Evolutionary conservation across 2,113 vertebrate species (phyloP).

Genomic region (Sapayoa aenigma): DNA sequence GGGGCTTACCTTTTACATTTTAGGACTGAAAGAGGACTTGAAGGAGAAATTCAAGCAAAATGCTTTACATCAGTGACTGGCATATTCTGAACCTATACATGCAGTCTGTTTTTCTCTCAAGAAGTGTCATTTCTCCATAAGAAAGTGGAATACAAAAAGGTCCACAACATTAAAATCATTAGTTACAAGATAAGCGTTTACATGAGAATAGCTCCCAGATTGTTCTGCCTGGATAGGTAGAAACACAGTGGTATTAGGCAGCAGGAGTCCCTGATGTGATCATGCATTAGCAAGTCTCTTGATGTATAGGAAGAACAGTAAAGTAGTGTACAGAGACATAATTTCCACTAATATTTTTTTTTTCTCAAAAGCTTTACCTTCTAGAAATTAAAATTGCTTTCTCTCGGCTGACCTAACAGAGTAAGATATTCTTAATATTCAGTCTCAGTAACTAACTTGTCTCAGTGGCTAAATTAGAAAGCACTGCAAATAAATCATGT

Average conservation of each 20-base stretch:
- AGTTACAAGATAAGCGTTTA: background rate
- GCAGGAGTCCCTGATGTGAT: background rate
- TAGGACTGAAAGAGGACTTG: background rate
- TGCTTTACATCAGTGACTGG: background rate
- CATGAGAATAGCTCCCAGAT: background rate
- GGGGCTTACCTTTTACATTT: background rate
- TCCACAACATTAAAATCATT: background rate
- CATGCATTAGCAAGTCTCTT: background rate
- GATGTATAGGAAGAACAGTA: background rate
- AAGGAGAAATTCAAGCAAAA: background rate
- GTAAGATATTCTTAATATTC: conserved; percentile 34
- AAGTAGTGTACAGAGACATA: background rate
- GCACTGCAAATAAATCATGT: conserved; percentile 25
- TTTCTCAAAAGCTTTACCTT: background rate
- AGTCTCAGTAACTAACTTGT: background rate
- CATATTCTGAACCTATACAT: background rate
- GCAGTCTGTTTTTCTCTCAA: background rate
- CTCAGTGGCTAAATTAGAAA: conserved; percentile 14
- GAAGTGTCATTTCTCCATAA: background rate
- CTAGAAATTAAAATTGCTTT: background rate
- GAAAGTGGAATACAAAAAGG: background rate
- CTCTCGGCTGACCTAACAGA: background rate
- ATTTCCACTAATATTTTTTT: background rate
- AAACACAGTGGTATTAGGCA: background rate
- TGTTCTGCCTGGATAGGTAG: background rate